Percentiles rank a stretch among this genome's conserved stretches.
phyloP scores from a whole-genome alignment of 2,797 vertebrate species.

The Siniperca scherzeri region DNA sequence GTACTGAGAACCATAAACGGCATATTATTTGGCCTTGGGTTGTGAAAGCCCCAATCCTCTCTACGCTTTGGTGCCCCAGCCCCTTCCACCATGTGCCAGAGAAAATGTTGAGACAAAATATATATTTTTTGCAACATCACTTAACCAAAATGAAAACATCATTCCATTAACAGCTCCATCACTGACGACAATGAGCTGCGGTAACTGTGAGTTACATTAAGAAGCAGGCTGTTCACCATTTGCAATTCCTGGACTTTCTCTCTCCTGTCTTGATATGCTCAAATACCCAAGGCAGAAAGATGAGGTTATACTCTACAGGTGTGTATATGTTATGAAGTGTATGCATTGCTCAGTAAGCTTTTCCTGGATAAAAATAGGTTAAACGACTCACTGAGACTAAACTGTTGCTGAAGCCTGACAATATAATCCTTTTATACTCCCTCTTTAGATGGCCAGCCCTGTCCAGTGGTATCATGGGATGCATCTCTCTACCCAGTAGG shows the following conservation, averaged over 20 bases:
- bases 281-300: background rate
- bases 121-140: background rate
- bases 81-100: background rate
- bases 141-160: background rate
- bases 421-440: slow-evolving; percentile 45
- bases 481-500: slow-evolving; percentile 86
- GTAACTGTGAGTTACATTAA: background rate
- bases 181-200: background rate
- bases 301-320: background rate
- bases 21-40: background rate
- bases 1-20: background rate
- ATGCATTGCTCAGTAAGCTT: background rate
- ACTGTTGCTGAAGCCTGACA: slow-evolving; percentile 40
- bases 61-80: background rate
- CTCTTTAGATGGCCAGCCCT: slow-evolving; percentile 86
- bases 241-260: background rate
- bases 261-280: background rate
- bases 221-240: background rate
- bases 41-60: background rate
- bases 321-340: background rate
- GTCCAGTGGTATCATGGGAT: slow-evolving; percentile 93
- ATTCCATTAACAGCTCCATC: background rate
- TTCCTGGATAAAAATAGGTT: slow-evolving; percentile 19
- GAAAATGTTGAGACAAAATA: background rate
- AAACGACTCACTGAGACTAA: slow-evolving; percentile 13